Evolutionary conservation across 2,113 vertebrate genomes (phyloP).

Genomic region (Lathamus discolor): DNA sequence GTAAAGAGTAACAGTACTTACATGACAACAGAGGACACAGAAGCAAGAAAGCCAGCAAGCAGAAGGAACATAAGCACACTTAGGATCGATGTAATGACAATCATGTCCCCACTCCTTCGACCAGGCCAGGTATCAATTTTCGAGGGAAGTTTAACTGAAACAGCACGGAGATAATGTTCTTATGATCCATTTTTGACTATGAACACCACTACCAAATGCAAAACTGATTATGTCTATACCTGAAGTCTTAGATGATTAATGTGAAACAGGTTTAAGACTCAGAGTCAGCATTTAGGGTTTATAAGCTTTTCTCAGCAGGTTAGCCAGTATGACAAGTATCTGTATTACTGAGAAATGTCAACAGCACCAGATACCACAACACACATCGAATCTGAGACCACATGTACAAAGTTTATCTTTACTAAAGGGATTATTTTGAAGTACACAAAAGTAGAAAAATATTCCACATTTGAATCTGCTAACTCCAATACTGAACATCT

Average conservation of each 20-base stretch:
- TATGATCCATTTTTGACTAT: neutral
- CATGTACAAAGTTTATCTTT: neutral
- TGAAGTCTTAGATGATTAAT: neutral
- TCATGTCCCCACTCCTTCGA: slow-evolving; percentile 69
- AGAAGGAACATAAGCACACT: slow-evolving; percentile 68
- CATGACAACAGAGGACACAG: slow-evolving; percentile 19
- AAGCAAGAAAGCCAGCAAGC: slow-evolving; percentile 41
- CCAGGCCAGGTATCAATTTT: slow-evolving; percentile 69
- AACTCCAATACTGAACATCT: neutral
- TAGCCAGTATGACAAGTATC: neutral
- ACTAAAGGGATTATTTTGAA: neutral
- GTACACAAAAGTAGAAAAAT: neutral
- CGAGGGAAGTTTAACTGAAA: slow-evolving; percentile 1
- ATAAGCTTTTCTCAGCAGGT: neutral
- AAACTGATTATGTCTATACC: neutral
- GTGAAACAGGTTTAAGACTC: neutral
- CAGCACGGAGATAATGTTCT: neutral
- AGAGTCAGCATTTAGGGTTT: neutral
- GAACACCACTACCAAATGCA: neutral
- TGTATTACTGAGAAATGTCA: neutral
- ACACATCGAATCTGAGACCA: neutral
- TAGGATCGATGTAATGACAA: slow-evolving; percentile 70
- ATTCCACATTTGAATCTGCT: neutral
- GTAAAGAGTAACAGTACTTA: slow-evolving; percentile 34
- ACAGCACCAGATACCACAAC: neutral